A percentile compares a stretch with the other conserved stretches of the same genome.
phyloP scores from a whole-genome alignment of 1,140 invertebrate species.

The Adelges cooleyi region DNA sequence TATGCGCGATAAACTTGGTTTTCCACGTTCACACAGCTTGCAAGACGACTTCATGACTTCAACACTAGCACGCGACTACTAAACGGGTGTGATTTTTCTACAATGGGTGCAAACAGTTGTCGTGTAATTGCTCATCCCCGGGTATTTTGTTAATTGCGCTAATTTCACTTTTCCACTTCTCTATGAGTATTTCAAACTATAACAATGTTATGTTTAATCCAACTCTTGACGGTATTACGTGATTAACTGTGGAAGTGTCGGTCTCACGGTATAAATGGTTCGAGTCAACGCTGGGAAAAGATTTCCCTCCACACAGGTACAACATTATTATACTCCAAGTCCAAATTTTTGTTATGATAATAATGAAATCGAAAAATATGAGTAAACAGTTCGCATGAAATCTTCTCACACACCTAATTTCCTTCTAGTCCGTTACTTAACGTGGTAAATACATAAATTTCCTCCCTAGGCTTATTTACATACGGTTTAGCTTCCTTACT shows the following conservation, averaged over 20 bases:
- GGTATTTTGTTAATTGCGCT: neutral
- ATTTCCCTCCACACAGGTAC: neutral
- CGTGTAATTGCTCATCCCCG: neutral
- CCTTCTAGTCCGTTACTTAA: slow-evolving; percentile 6
- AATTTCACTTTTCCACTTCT: slow-evolving; percentile 14
- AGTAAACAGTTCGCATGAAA: neutral
- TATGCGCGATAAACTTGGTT: neutral
- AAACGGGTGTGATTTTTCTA: neutral
- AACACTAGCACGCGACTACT: neutral
- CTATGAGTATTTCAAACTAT: neutral
- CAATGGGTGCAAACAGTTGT: neutral
- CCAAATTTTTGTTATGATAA: neutral
- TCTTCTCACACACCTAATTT: slow-evolving; percentile 1
- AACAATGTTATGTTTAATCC: neutral
- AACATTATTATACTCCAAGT: neutral
- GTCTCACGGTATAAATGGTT: slow-evolving; percentile 2
- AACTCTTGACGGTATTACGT: neutral
- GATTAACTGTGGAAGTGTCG: neutral
- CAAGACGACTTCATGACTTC: slow-evolving; percentile 8
- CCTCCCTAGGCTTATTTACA: neutral
- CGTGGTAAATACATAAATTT: too few relatives aligned
- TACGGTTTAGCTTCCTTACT: neutral
- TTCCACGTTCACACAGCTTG: neutral
- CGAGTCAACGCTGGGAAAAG: neutral
- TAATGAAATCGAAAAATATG: neutral